Evolutionary conservation across 2,113 vertebrate genomes (phyloP), one percentile per base, ranked within the genome.

Genomic region (Chionodraco myersi): DNA sequence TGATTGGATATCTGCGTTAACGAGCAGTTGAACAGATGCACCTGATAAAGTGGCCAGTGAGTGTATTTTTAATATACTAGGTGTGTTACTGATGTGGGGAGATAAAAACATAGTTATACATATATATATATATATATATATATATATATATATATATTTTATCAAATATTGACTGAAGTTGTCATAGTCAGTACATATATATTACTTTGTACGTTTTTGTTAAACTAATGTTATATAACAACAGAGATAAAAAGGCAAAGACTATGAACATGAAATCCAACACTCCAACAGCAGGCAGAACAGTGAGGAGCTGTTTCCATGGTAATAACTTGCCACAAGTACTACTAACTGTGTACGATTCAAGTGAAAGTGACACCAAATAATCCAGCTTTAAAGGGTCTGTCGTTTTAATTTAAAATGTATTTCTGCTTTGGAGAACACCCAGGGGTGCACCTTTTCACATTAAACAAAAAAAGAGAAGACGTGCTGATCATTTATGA

Each of bases 291-390:
- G 48, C 57, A 65, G 53, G 13, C 54, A 36, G 58, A 70, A 73
- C 54, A 77, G 75, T 0, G 80, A 79, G 78, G 79, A 79, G 73
- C 77, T 10, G 90, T 89, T 92, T 77, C 90, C 88, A 90, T 86
- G 26, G 91, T 63, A 71, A 90, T 73, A 36, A 36, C 77, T 54
- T 70, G 73, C 86, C 56, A 77, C 30, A 58, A 51, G 69, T n/a
- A 44, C 30, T 15, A 8, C 36, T 64, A 75, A 53, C 64, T 57
- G 56, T 57, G 56, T 30, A 30, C 30, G 30, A 30, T 30, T 30
- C 30, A 30, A 30, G 45, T 41, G 65, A 71, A 63, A 59, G 13
- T 41, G 59, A 23, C n/a, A 52, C 3, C 3, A 14, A 75, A 53
- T 18, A 57, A 56, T 65, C 10, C 21, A 75, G 15, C 59, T 47